Evolutionary conservation across 2,797 vertebrate genomes (phyloP), one percentile per base, ranked within the genome.

Genomic region (Microctenopoma lineatum): DNA sequence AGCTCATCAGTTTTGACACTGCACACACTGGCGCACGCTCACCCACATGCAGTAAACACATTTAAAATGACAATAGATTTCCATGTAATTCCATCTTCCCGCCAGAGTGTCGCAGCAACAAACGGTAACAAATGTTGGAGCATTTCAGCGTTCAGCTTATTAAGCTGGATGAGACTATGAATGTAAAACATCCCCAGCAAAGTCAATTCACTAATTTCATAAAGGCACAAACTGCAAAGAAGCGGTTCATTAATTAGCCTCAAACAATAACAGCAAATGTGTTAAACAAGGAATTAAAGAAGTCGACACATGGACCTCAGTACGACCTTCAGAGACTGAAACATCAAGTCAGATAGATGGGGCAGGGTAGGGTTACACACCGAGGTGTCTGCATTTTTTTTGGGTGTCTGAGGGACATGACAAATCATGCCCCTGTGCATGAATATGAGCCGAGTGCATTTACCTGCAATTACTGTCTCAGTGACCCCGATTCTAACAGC

Each of bases 391-490:
- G 15, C 9, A n/a, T 44, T 47, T 59, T 21, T 55, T 48, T 2
- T 26, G 32, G 46, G 32, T 63, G 67, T 62, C 71, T 79, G 59
- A 66, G 32, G 48, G 39, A 80, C 77, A n/a, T 57, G 84, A 80
- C 64, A 38, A 72, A 77, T 70, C 83, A 72, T 34, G 80, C 42
- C 67, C 58, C n/a, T 0, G 3, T 21, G 53, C 63, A 61, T 15
- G 64, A 75, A 89, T 48, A 87, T 69, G 86, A 88, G 75, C 70
- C 18, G 77, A 74, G 67, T 70, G 55, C 73, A 65, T 55, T 87
- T 69, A 70, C 66, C 29, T 48, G 62, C 85, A 88, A 90, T 90
- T 84, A 87, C 77, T 51, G 84, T 84, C 73, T 80, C 59, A 26
- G 65, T 80, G 73, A 78, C 87, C 80, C 51, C n/a, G 73, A 69